Evolutionary conservation across 2,797 vertebrate genomes (phyloP), one percentile per base, ranked within the genome.

Genomic region (Coreius guichenoti): DNA sequence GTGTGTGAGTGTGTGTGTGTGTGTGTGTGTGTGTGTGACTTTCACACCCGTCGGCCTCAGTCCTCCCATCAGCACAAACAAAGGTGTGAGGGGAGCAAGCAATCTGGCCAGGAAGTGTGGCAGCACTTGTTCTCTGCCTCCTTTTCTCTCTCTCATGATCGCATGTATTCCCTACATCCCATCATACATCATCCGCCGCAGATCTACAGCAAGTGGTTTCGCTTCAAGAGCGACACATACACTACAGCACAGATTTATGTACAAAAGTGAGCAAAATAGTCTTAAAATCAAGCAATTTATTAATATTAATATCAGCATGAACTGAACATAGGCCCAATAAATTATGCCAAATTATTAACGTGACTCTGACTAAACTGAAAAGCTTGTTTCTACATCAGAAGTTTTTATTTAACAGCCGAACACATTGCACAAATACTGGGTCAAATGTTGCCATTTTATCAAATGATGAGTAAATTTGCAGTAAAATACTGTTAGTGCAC

Each of bases 1-100:
- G 16, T 3, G 33, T 54, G 79, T 31, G 47, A 54, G 80, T 82
- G 67, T 79, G 67, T 82, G 85, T 49, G 73, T 69, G 78, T 68
- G 79, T 84, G 81, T 80, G 69, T 83, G 77, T 84, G 86, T 85
- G 86, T 87, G 81, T 81, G 85, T 85, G 88, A 65, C 68, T 78
- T 86, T 89, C 86, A 63, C 88, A 88, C 87, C 45, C 77, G 65
- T 85, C 54, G 84, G 83, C 87, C 84, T 88, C 77, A 81, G 87
- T 79, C 77, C 68, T 82, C 86, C 90, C 87, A 89, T 90, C 90
- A 88, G 90, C 87, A 85, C 90, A 87, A 86, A 81, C 90, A 89
- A 87, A 92, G 86, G 91, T 92, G 93, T 93, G 92, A 94, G 87
- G 83, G 89, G 89, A 92, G 87, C 90, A 86, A 89, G 91, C 90